Evolutionary conservation across 2,113 vertebrate genomes (phyloP), one percentile per base, ranked within the genome.

Genomic region (Microtus pennsylvanicus): DNA sequence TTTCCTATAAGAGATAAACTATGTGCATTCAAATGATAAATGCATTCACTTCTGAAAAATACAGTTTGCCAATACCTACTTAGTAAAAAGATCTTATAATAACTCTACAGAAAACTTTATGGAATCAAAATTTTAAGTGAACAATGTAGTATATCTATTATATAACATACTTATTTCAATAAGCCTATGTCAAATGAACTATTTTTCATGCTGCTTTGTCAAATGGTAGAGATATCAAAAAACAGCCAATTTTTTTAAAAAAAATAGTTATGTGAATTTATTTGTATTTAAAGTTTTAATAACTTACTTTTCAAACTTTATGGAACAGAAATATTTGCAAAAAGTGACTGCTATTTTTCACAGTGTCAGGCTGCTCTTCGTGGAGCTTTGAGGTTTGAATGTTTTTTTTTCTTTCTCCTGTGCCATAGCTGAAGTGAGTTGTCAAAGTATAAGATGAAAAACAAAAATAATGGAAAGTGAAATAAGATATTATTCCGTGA

Each of bases 11-110:
- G 5, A 7, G 33, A 85, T 86, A 89, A 85, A 35, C 63, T 86
- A 35, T 65, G 21, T 87, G 8, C 42, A 86, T 81, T 91, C 30
- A 96, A 55, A 67, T 93, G 65, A 75, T 82, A 94, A 95, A 93
- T 80, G 42, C 19, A 65, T 85, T 96, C 69, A n/a, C 21, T 85
- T 22, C 42, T 65, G 77, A 92, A 85, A 17, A 12, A 26, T 42
- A 63, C 28, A 94, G 16, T 47, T 78, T 94, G 38, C 52, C 55
- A 80, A 80, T 80, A 75, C 33, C 12, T 8, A 94, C 33, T 65
- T 52, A 94, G 65, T 72, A 74, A 96, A 92, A 93, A 28, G 65
- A 76, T 33, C 13, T 61, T 65, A 47, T 78, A 70, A 65, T 80
- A 52, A 16, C 5, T 65, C 89, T 80, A 38, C 22, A 77, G 47